These are phyloP conservation scores for Lasioglossum albipes DNA, from an alignment of 1,140 invertebrate genomes.

Conservation along the genomic window DNA sequence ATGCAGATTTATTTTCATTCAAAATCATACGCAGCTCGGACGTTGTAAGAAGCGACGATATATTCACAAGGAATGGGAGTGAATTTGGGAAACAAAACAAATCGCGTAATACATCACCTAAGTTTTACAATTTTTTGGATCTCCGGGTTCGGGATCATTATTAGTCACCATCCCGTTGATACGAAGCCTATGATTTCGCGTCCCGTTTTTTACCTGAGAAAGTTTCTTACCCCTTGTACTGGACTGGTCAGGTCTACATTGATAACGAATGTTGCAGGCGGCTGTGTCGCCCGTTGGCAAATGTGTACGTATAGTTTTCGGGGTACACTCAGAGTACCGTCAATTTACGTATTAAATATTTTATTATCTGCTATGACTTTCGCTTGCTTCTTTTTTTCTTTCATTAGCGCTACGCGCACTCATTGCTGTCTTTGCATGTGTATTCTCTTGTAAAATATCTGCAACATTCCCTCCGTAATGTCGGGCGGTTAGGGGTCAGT, in stretches of 20 bases:
- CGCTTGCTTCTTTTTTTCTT: constrained; percentile 56
- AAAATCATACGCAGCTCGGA: background rate
- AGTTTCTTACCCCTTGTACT: constrained; percentile 14
- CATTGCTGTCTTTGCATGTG: background rate
- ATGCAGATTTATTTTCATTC: background rate
- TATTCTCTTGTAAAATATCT: too few relatives aligned
- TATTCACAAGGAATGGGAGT: too few relatives aligned
- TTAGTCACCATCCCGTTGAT: too few relatives aligned
- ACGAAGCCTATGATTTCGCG: background rate
- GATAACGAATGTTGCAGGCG: constrained; percentile 78
- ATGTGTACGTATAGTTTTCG: constrained; percentile 80
- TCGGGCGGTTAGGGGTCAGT: too few relatives aligned
- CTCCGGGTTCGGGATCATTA: too few relatives aligned
- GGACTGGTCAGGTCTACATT: constrained; percentile 53
- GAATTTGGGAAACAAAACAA: too few relatives aligned
- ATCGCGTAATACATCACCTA: too few relatives aligned
- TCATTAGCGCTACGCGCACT: constrained; percentile 28
- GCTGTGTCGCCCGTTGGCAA: constrained; percentile 80
- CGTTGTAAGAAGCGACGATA: too few relatives aligned
- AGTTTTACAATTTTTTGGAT: too few relatives aligned
- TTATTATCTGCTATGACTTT: constrained; percentile 47
- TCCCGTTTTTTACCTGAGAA: constrained; percentile 26
- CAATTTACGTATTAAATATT: constrained; percentile 43
- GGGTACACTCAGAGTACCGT: constrained; percentile 53
- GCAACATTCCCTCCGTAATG: too few relatives aligned